Evolutionary conservation across 2,888 invertebrate species (phyloP), one percentile per base, ranked within the genome.

Genomic region (Oxystoma pomonae): DNA sequence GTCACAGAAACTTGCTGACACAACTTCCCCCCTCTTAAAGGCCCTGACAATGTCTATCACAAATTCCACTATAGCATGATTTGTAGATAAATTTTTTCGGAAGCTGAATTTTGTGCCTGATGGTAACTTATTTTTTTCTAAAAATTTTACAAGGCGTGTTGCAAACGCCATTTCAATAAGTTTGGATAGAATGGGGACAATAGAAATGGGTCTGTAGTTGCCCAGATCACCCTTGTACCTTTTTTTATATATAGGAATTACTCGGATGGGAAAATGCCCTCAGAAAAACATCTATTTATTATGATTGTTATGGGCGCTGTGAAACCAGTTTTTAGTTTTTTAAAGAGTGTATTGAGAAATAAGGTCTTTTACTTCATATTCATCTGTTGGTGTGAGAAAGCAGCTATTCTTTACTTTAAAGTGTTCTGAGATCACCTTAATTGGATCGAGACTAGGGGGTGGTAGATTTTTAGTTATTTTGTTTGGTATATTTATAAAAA

Each of bases 1-100:
- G 58, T 58, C 35, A 35, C 35, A 58, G 17, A 58, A 58, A 2
- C 35, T 58, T 17, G 59, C 51, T 2, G 19, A 2, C 7, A 50
- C 18, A 51, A 19, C 2, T 19, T 20, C 52, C 51, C n/a, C n/a
- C n/a, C n/a, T 52, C 52, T 59, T 52, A 59, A 59, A 59, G 51
- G 51, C 59, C 52, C 19, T 9, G 5, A 57, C 17, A 21, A 57
- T 57, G 5, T 35, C 12, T 35, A 12, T 35, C 35, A 35, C 35
- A 35, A 35, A 35, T 35, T 35, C 35, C 35, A 7, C 35, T 35
- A 35, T 35, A 7, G 35, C 35, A 35, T 35, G 5, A 35, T 35
- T 35, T 35, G 35, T 35, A 7, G 35, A 35, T 3, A 35, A 7
- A 35, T 35, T 35, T 35, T 35, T 35, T 3, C 35, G 35, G 35